Evolutionary conservation across 92 coral and sea anemone genomes (phyloP).

Genomic region (Porites lobata): DNA sequence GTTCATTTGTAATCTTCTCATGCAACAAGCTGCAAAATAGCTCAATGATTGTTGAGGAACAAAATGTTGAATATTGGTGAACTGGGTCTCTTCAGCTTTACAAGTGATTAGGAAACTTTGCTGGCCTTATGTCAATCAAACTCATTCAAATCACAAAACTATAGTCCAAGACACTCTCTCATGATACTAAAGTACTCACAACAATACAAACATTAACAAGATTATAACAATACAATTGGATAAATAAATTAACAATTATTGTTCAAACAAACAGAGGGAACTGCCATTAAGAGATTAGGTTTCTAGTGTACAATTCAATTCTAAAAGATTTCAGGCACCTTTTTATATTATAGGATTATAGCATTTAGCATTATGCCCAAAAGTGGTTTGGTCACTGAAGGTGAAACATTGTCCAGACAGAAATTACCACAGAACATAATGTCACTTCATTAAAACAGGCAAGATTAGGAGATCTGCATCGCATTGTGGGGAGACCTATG

Average conservation of each 20-base stretch:
- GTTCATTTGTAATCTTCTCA: too few species aligned
- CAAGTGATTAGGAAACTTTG: not conserved
- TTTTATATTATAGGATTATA: not conserved
- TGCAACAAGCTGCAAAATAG: too few species aligned
- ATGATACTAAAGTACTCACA: not conserved
- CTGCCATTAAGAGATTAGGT: not conserved
- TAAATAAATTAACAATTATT: constrained; percentile 5
- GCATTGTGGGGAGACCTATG: not conserved
- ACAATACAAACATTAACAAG: not conserved
- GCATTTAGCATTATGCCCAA: not conserved
- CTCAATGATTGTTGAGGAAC: too few species aligned
- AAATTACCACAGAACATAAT: not conserved
- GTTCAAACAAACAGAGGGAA: not conserved
- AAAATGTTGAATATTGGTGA: too few species aligned
- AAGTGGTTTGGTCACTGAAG: not conserved
- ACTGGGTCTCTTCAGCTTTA: not conserved
- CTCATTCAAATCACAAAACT: not conserved
- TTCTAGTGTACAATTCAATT: not conserved
- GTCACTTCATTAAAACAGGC: not conserved
- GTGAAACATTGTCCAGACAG: constrained; percentile 7
- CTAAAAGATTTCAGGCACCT: not conserved
- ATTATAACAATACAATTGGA: constrained; percentile 3
- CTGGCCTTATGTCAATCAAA: not conserved
- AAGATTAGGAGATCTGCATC: not conserved
- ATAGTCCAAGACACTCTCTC: not conserved